Conservation (phyloP, 2,113 vertebrate species). For the Ornithorhynchus anatinus region DNA sequence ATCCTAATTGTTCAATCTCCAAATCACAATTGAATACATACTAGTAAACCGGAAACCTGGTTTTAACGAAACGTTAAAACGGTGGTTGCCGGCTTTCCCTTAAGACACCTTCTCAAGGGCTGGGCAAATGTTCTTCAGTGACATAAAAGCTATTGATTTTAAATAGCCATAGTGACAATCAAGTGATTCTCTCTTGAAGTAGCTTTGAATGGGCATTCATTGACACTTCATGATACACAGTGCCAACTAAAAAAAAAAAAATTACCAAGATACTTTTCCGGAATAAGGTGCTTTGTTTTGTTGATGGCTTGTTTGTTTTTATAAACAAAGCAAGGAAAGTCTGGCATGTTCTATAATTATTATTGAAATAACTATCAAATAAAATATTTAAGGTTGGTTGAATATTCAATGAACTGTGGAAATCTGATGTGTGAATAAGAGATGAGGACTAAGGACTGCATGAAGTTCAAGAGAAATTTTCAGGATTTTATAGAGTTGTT, state of each 20-base stretch:
- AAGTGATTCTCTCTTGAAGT: neutral
- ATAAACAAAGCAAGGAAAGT: constrained; percentile 42
- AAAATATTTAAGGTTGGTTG: constrained; percentile 54
- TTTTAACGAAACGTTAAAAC: constrained; percentile 55
- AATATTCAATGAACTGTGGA: constrained; percentile 57
- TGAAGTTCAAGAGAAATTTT: neutral
- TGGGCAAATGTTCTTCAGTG: constrained; percentile 21
- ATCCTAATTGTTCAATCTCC: constrained; percentile 60
- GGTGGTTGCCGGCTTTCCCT: constrained; percentile 26
- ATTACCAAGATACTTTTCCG: neutral
- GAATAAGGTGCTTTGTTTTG: constrained; percentile 18
- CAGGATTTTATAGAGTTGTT: constrained; percentile 6
- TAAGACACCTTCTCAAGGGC: constrained; percentile 16
- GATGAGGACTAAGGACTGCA: neutral
- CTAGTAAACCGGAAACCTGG: constrained; percentile 42
- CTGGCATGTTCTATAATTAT: constrained; percentile 59
- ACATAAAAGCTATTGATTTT: constrained; percentile 19
- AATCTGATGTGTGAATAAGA: constrained; percentile 10
- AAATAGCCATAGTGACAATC: constrained; percentile 3
- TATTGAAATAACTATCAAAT: constrained; percentile 51
- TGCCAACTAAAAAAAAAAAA: neutral
- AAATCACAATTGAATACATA: constrained; percentile 52
- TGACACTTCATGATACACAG: neutral
- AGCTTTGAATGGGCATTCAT: constrained; percentile 9
- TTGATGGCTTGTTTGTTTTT: constrained; percentile 33